Conservation (phyloP, 2,888 invertebrate genomes). For the Phyllotreta cruciferae region DNA sequence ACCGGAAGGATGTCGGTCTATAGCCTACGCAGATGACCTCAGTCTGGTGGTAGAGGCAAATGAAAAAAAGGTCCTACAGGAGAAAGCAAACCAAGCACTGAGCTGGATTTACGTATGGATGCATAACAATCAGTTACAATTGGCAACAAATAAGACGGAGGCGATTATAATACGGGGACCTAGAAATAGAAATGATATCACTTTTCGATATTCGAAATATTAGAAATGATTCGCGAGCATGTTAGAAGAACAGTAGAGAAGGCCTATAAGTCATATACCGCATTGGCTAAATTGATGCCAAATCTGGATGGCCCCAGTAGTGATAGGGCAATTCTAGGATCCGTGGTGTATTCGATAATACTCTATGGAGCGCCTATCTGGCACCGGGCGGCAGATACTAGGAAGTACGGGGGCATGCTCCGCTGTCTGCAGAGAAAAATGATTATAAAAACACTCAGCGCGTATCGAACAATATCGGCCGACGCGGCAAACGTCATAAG, state of each 20-base stretch:
- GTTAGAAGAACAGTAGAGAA: background rate
- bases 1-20: background rate
- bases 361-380: conserved; percentile 5
- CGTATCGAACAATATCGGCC: background rate
- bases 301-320: conserved; percentile 11
- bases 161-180: no score
- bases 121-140: no score
- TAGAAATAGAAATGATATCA: no score
- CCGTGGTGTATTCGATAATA: background rate
- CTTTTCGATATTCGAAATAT: no score
- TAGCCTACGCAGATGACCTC: conserved; percentile 4
- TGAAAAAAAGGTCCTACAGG: no score
- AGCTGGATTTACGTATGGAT: no score
- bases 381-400: background rate
- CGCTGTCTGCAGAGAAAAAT: background rate
- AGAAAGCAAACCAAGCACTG: no score
- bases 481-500: background rate
- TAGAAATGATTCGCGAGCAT: background rate
- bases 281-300: conserved; percentile 3
- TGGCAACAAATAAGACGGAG: no score
- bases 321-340: background rate
- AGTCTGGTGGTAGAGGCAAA: background rate
- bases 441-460: background rate
- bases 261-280: background rate
- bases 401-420: background rate